Evolutionary conservation across 2,888 invertebrate species (phyloP), one percentile per base, ranked within the genome.

Genomic region (Phytoseiulus persimilis): DNA sequence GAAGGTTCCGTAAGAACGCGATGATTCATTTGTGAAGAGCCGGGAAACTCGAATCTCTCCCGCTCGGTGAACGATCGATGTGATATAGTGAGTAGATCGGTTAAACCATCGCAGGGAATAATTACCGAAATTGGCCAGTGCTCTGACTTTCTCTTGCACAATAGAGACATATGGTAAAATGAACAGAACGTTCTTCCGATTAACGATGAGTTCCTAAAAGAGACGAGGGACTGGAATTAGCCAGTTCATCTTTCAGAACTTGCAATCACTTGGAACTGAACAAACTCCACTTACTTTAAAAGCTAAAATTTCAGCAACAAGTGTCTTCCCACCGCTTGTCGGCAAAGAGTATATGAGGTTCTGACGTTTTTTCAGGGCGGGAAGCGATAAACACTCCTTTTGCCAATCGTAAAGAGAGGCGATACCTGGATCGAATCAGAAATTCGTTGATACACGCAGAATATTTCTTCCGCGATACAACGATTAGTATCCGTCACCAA

Each of bases 311-410:
- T 99, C 99, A 0, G 99, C 98, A 23, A 99, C 98, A 45, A 99
- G 93, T 0, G 99, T 99, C 94, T 99, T 99, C 0, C 98, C 99
- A 0, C 98, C 98, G 92, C 98, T 98, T 0, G 98, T 99, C 0
- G 99, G 98, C 83, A 98, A 93, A 0, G 97, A 96, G 92, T 98
- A 97, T 90, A 99, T 95, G 84, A 98, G 94, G 93, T 99, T 99
- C 91, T 94, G 94, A 83, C 95, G 94, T 23, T 94, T 93, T 90
- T 94, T 93, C 33, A 97, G 94, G 1, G 96, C 95, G n/a, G 95
- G 94, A 83, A 97, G 93, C 90, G 94, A 95, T 5, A 98, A 93
- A 92, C 98, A 98, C 93, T 98, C 96, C 91, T 96, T 94, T 93
- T 99, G 98, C 98, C 98, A 98, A 91, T 96, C 98, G 89, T 90